phyloP scores from a whole-genome alignment of 2,888 invertebrate genomes.

The Halictus quadricinctus region DNA sequence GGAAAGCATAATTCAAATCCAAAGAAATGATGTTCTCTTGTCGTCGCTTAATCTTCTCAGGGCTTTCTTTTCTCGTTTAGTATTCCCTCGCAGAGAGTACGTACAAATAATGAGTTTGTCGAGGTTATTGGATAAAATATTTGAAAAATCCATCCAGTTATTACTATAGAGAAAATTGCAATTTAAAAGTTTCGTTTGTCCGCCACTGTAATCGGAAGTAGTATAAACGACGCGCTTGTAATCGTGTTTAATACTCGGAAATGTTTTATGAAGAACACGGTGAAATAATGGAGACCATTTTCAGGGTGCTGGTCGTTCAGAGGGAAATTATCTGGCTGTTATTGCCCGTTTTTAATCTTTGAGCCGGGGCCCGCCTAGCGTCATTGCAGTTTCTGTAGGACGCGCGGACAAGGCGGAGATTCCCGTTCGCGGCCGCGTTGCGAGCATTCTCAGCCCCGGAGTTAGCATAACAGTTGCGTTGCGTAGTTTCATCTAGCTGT shows the following conservation, averaged over 20 bases:
- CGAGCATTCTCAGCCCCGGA: conserved; percentile 55
- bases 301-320: neutral
- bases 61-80: neutral
- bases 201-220: neutral
- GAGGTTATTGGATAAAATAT: neutral
- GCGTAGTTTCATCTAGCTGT: conserved; percentile 43
- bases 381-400: neutral
- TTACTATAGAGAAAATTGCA: too few relatives aligned
- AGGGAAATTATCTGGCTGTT: neutral
- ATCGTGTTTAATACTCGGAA: neutral
- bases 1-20: neutral
- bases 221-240: neutral
- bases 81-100: neutral
- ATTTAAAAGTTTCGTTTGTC: neutral
- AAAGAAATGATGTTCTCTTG: neutral
- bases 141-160: too few relatives aligned
- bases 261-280: neutral
- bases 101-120: neutral
- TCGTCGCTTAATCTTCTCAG: neutral
- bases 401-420: conserved; percentile 12
- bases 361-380: neutral
- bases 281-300: neutral
- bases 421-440: conserved; percentile 46
- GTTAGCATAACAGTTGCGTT: conserved; percentile 67
- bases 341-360: conserved; percentile 11